These are phyloP conservation scores for Hirtodrosophila trivittata DNA, from an alignment of 2,888 invertebrate species.

Conservation along the genomic window DNA sequence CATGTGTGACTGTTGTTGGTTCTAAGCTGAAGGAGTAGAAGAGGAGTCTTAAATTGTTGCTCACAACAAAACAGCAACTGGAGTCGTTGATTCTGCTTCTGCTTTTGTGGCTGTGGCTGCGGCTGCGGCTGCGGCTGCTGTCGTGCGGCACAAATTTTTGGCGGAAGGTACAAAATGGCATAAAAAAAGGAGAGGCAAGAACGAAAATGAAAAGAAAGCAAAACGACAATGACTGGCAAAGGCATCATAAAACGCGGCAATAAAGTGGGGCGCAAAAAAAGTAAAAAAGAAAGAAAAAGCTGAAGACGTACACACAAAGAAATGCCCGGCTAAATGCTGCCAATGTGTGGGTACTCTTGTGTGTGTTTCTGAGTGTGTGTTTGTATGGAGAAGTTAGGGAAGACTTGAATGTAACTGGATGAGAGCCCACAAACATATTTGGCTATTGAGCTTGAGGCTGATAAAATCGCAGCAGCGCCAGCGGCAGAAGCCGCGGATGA, in stretches of 20 bases:
- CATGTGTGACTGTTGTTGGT: too few relatives aligned
- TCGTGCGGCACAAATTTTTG: slow-evolving; percentile 15
- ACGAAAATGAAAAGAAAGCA: slow-evolving; percentile 40
- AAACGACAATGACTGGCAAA: slow-evolving; percentile 56
- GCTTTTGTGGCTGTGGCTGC: neutral
- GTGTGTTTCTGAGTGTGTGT: slow-evolving; percentile 1
- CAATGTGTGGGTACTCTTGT: slow-evolving; percentile 5
- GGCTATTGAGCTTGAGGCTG: slow-evolving; percentile 24
- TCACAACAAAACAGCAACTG: neutral
- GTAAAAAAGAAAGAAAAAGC: slow-evolving; percentile 20
- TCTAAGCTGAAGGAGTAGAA: neutral
- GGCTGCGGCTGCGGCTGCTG: slow-evolving; percentile 6
- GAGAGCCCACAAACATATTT: slow-evolving; percentile 34
- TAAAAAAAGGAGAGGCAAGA: slow-evolving; percentile 14
- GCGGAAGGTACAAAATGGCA: slow-evolving; percentile 26
- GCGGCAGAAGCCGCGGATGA: slow-evolving; percentile 23
- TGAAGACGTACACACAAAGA: slow-evolving; percentile 40
- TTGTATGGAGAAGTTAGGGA: slow-evolving; percentile 17
- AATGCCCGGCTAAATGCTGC: slow-evolving; percentile 26
- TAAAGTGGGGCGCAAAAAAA: slow-evolving; percentile 47
- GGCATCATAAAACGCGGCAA: slow-evolving; percentile 57
- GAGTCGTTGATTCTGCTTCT: neutral
- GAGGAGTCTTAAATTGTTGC: too few relatives aligned
- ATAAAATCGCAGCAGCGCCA: slow-evolving; percentile 20
- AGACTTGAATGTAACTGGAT: slow-evolving; percentile 28